Base-by-base conservation (phyloP, 2,888 invertebrate genomes). In the Plagiodera versicolora region DNA sequence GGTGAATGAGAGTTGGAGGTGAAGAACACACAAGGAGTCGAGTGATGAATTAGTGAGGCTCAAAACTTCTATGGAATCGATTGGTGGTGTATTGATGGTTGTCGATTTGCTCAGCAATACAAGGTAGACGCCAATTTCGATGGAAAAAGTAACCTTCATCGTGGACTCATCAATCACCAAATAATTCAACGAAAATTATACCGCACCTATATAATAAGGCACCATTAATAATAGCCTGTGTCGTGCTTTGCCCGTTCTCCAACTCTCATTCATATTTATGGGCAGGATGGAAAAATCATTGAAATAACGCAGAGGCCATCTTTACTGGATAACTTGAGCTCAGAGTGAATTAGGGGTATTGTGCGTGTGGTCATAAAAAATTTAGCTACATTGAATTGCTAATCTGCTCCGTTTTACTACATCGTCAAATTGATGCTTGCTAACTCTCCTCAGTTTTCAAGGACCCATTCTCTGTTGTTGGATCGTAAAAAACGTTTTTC, bases 261-360 rank as follows among this genome's bases (percentile, higher is more conserved):
- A 39, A n/a, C 39, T 39, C 39, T 39, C 39, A 39, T 39, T 39
- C 39, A 39, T 39, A 39, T 39, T n/a, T 39, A 39, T 14, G 39
- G 39, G 6, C 4, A 39, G 39, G 39, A 39, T 39, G 14, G 39
- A 39, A 39, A 3, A 39, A 39, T 8, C 39, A 39, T 39, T 39
- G 14, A 11, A 14, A 14, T 14, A 14, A 39, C 39, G 39, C 39
- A 39, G 11, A 39, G 39, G 39, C 39, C 39, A 39, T 39, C 39
- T 14, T 39, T 11, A 39, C 14, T 39, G 39, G 14, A 39, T 39
- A 39, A 39, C 39, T 39, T 39, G 8, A 8, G 14, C 14, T n/a
- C 39, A n/a, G 11, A 39, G 39, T 39, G 11, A 39, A 39, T 39
- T 39, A 39, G 39, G 14, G 14, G 39, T 14, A 39, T 14, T 39